phyloP scores from a whole-genome alignment of 2,888 invertebrate species.

The Metallyticus violacea region DNA sequence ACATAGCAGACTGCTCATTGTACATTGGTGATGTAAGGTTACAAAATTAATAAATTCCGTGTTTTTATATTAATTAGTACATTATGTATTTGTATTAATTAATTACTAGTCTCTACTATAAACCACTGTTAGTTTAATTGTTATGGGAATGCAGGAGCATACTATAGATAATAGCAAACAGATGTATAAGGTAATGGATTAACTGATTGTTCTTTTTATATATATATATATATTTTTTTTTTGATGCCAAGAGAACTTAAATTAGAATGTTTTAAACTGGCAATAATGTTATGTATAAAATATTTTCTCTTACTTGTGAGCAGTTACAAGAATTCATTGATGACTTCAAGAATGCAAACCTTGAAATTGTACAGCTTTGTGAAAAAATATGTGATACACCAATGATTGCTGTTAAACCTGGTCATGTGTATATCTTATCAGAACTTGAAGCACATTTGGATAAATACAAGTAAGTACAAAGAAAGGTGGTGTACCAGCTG shows the following conservation, averaged over 20 bases:
- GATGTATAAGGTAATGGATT: too few relatives aligned
- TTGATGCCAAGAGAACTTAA: too few relatives aligned
- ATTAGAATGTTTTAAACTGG: too few relatives aligned
- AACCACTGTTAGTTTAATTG: too few relatives aligned
- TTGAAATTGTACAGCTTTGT: conserved; percentile 66
- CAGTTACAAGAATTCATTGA: conserved; percentile 75
- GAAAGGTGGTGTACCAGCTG: not conserved
- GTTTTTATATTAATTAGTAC: too few relatives aligned
- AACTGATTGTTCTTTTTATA: not conserved
- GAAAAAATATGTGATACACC: conserved; percentile 69
- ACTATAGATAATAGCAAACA: too few relatives aligned
- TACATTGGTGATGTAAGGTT: conserved; percentile 60
- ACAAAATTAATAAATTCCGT: too few relatives aligned
- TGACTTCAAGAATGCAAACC: conserved; percentile 78
- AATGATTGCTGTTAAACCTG: conserved; percentile 60
- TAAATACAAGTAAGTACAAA: not conserved
- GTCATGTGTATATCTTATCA: conserved; percentile 59
- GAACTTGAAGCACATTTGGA: conserved; percentile 44
- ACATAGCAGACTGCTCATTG: conserved; percentile 66
- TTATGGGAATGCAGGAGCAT: not conserved
- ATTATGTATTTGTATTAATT: too few relatives aligned
- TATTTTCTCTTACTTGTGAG: too few relatives aligned
- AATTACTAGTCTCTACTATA: too few relatives aligned
- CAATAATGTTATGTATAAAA: too few relatives aligned
- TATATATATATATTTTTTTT: too few relatives aligned